Base-by-base conservation (phyloP, 2,888 invertebrate species). In the Eilema sororculum region DNA sequence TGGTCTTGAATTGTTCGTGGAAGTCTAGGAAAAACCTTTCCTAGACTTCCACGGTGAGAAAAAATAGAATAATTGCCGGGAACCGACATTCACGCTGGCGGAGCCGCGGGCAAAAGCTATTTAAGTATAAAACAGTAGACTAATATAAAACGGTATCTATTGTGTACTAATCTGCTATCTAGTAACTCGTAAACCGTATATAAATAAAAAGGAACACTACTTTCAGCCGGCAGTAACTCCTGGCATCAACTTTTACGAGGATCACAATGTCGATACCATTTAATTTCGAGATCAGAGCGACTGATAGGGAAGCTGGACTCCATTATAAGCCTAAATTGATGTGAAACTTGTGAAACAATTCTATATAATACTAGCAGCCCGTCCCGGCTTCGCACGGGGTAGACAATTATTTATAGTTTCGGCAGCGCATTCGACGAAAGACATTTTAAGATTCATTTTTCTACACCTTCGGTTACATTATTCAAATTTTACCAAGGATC, bases 161-260 rank as follows among this genome's bases (percentile, higher is more conserved):
- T 41, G 20, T 62, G 64, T 56, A 28, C 52, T 52, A 56, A 65
- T 52, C 52, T 22, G 28, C 12, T 69, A 69, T 65, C 65, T n/a
- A 16, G 33, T 65, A n/a, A 24, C 64, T 13, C 30, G 52, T 69
- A 69, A 65, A 69, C 22, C n/a, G 69, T 60, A 56, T 33, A 56
- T 63, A 68, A 68, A 62, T 68, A 68, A 65, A 60, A 69, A 56
- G 58, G 52, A 37, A n/a, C 30, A 52, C 22, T 25, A n/a, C 61
- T 59, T 28, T 10, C 59, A 61, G 52, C 30, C 56, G 22, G 25
- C 46, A 58, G 46, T 65, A 57, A 65, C 24, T 52, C 25, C 13
- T 37, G 30, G 28, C 16, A 37, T 65, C 57, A 24, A 30, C 28
- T 69, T 69, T 69, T 69, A 69, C 52, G 69, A 69, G 22, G 46